phyloP scores from a whole-genome alignment of 1,140 invertebrate genomes.

The Pachyrhynchus sulphureomaculatus region DNA sequence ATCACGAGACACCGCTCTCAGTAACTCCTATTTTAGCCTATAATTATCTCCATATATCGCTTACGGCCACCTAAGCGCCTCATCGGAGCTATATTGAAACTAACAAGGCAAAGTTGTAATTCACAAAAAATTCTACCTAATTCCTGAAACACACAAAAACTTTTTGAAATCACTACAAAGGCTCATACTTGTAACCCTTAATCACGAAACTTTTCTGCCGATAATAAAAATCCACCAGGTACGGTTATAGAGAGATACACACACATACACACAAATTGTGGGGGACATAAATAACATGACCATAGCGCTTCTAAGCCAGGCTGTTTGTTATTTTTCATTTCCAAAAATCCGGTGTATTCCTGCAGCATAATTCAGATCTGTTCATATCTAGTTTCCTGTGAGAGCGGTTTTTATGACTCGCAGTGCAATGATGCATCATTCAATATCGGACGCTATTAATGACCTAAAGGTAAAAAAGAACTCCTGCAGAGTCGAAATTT shows the following conservation, averaged over 20 bases:
- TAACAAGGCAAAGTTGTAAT: too few relatives aligned
- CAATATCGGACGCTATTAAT: conserved; percentile 53
- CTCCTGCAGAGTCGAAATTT: background rate
- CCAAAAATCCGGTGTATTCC: conserved; percentile 53
- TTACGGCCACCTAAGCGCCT: too few relatives aligned
- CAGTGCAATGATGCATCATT: conserved; percentile 53
- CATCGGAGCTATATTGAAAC: too few relatives aligned
- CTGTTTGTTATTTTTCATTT: conserved; percentile 54
- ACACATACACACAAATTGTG: conserved; percentile 14
- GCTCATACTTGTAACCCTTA: background rate
- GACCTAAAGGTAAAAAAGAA: conserved; percentile 36
- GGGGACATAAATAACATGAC: conserved; percentile 19
- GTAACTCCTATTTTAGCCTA: too few relatives aligned
- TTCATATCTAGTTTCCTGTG: conserved; percentile 52
- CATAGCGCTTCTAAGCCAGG: conserved; percentile 46
- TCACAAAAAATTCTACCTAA: too few relatives aligned
- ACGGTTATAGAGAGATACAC: conserved; percentile 9
- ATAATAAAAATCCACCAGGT: conserved; percentile 20
- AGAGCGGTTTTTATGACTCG: conserved; percentile 41
- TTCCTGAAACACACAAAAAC: too few relatives aligned
- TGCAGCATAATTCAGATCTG: conserved; percentile 47
- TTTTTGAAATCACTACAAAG: too few relatives aligned
- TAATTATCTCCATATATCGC: too few relatives aligned
- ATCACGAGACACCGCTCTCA: too few relatives aligned
- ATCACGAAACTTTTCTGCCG: conserved; percentile 8